Conservation (phyloP, 2,113 vertebrate genomes). For the Odontophorus gujanensis region DNA sequence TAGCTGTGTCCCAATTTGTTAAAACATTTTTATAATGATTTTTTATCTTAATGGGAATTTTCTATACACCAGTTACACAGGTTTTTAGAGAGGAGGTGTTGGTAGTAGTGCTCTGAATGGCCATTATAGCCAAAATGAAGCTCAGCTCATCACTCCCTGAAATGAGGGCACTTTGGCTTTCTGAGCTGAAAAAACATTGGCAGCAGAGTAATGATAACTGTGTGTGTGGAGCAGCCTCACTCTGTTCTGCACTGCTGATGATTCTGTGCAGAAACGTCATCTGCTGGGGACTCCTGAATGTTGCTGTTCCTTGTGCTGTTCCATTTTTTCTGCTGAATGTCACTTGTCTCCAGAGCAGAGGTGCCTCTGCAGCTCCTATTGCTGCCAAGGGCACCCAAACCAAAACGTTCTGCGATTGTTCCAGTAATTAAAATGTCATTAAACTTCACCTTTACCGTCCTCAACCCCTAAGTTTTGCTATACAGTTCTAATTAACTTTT, state of each 20-base stretch:
- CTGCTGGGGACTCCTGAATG: background rate
- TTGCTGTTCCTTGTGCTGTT: background rate
- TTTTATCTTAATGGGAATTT: background rate
- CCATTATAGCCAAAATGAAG: background rate
- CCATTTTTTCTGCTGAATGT: background rate
- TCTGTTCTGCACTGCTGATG: background rate
- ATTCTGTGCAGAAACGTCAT: background rate
- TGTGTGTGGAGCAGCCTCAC: background rate
- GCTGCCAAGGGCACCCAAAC: background rate
- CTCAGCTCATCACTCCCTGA: background rate
- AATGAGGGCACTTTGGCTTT: background rate
- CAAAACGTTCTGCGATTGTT: background rate
- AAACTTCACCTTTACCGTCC: background rate
- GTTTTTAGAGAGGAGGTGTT: background rate
- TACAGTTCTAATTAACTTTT: background rate
- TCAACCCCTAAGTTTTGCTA: background rate
- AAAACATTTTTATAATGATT: background rate
- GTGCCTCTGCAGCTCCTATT: background rate
- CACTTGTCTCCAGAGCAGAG: background rate
- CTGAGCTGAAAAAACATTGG: background rate
- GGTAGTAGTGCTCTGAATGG: background rate
- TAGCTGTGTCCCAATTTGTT: background rate
- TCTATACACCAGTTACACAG: background rate
- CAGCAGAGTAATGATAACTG: background rate
- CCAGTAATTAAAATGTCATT: background rate